phyloP scores from a whole-genome alignment of 2,113 vertebrate genomes.

The Quiscalus mexicanus region DNA sequence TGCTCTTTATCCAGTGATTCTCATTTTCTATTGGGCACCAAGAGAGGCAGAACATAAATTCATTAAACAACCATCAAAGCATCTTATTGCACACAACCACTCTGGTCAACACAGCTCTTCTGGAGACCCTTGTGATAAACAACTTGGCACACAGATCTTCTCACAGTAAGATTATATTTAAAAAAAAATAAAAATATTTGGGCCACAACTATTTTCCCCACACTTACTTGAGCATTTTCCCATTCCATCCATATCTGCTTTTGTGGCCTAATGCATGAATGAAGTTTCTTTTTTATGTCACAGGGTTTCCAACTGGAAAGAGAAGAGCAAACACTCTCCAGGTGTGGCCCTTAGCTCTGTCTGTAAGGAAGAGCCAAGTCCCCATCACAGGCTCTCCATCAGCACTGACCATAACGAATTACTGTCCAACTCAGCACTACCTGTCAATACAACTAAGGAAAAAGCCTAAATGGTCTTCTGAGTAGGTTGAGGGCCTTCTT shows the following conservation, averaged over 20 bases:
- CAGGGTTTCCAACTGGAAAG: not conserved
- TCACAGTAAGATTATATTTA: not conserved
- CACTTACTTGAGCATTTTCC: fast-evolving
- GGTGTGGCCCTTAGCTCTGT: not conserved
- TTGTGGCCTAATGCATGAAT: not conserved
- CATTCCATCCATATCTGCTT: not conserved
- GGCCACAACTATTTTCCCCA: not conserved
- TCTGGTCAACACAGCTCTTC: not conserved
- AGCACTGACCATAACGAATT: fast-evolving
- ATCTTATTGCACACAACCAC: not conserved
- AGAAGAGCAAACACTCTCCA: not conserved
- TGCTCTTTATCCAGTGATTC: not conserved
- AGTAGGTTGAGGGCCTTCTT: not conserved
- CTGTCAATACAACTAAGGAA: not conserved
- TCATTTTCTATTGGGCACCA: not conserved
- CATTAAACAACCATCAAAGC: not conserved
- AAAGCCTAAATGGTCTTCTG: not conserved
- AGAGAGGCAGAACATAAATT: not conserved
- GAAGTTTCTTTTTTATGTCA: not conserved
- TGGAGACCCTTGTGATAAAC: not conserved
- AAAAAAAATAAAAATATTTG: not conserved
- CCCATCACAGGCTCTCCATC: not conserved
- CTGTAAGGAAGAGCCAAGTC: not conserved
- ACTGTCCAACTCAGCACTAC: not conserved
- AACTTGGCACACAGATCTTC: not conserved